These are phyloP conservation scores for Habrosyne pyritoides DNA, from an alignment of 2,888 invertebrate genomes.

Conservation along the genomic window DNA sequence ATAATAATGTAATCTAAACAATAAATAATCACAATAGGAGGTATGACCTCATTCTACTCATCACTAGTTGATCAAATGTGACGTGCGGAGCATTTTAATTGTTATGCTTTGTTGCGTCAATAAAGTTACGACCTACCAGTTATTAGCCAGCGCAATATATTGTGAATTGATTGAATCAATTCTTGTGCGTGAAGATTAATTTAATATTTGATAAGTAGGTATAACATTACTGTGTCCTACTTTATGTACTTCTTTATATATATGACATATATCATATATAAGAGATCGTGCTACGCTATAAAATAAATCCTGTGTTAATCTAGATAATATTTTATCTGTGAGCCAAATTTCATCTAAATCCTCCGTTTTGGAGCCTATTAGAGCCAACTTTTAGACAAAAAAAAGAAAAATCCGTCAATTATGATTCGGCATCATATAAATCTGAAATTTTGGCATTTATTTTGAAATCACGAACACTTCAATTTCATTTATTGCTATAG, in stretches of 20 bases:
- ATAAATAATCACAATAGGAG: constrained; percentile 55
- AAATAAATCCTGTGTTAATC: too few relatives aligned
- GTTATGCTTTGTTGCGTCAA: constrained; percentile 41
- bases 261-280: too few relatives aligned
- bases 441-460: too few relatives aligned
- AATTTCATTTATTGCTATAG: too few relatives aligned
- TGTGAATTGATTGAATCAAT: constrained; percentile 16
- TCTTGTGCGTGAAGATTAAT: not conserved
- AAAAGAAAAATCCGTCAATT: too few relatives aligned
- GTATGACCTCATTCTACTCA: constrained; percentile 60
- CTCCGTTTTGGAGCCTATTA: too few relatives aligned
- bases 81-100: constrained; percentile 58
- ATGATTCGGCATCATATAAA: too few relatives aligned
- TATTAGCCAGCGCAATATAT: constrained; percentile 20
- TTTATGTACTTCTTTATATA: not conserved
- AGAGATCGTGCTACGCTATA: too few relatives aligned
- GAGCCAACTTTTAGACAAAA: too few relatives aligned
- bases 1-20: constrained; percentile 46
- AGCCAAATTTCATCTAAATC: too few relatives aligned
- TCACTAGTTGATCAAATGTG: constrained; percentile 49
- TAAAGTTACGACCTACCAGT: constrained; percentile 28
- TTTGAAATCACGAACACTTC: too few relatives aligned
- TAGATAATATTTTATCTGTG: too few relatives aligned
- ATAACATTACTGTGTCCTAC: not conserved
- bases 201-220: not conserved